Conservation (phyloP, 2,888 invertebrate species). For the Drosophila birchii region DNA sequence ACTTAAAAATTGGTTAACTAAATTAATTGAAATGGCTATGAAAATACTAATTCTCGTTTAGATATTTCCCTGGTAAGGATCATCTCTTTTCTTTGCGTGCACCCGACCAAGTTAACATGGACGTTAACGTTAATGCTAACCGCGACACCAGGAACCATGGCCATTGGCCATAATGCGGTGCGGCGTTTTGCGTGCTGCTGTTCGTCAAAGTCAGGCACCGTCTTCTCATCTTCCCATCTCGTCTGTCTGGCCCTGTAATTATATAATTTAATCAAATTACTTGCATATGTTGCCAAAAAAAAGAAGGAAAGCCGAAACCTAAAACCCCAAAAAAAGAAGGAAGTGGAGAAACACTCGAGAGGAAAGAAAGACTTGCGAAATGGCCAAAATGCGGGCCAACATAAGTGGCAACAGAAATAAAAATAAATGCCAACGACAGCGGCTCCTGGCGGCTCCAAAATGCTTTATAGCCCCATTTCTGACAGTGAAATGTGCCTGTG, state of each 20-base stretch:
- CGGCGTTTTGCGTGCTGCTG: conserved; percentile 52
- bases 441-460: conserved; percentile 38
- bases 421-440: conserved; percentile 34
- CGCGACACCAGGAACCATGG: conserved; percentile 31
- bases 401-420: conserved; percentile 64
- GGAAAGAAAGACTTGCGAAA: conserved; percentile 46
- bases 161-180: conserved; percentile 46
- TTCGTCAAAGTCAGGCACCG: conserved; percentile 60
- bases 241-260: conserved; percentile 78
- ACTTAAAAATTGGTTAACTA: no score
- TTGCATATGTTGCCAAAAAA: conserved; percentile 81
- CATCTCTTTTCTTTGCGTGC: conserved; percentile 3
- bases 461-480: conserved; percentile 54
- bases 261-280: conserved; percentile 83
- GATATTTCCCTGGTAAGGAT: not conserved
- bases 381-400: conserved; percentile 44
- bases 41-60: not conserved
- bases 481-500: conserved; percentile 71
- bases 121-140: conserved; percentile 35
- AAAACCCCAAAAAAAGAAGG: conserved; percentile 29
- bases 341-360: conserved; percentile 37
- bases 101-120: conserved; percentile 15
- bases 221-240: conserved; percentile 35
- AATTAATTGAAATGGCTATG: not conserved
- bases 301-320: conserved; percentile 24